Conservation (phyloP, 92 coral and sea anemone genomes). For the Scolanthus callimorphus region DNA sequence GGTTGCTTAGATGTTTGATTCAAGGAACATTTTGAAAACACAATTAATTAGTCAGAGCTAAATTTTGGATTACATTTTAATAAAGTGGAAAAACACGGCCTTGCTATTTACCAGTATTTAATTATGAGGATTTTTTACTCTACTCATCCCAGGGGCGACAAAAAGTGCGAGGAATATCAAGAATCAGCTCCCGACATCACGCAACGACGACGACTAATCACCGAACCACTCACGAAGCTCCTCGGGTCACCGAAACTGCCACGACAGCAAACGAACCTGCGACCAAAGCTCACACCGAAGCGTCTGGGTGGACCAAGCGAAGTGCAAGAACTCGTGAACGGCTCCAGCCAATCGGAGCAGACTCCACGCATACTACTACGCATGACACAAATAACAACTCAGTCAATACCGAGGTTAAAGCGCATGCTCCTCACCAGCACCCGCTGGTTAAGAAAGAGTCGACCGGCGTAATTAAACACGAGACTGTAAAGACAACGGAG, state of each 20-base stretch:
- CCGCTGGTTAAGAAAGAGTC: slow-evolving; percentile 32
- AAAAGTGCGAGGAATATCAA: slow-evolving; percentile 73
- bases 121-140: too few species aligned
- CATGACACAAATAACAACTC: slow-evolving; percentile 43
- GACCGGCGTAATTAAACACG: too few species aligned
- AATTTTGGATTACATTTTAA: too few species aligned
- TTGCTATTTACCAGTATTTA: too few species aligned
- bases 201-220: slow-evolving; percentile 30
- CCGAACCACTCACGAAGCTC: slow-evolving; percentile 38
- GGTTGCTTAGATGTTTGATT: too few species aligned
- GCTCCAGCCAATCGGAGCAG: slow-evolving; percentile 72
- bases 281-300: slow-evolving; percentile 23
- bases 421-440: slow-evolving; percentile 3
- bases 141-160: slow-evolving; percentile 65
- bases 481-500: slow-evolving; percentile 18
- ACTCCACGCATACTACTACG: slow-evolving; percentile 37
- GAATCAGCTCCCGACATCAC: slow-evolving; percentile 71
- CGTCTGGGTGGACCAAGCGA: slow-evolving; percentile 62
- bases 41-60: too few species aligned
- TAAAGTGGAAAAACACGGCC: too few species aligned
- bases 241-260: slow-evolving; percentile 29
- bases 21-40: too few species aligned
- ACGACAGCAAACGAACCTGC: slow-evolving; percentile 8
- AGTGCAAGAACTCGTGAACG: slow-evolving; percentile 68
- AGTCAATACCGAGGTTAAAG: slow-evolving; percentile 26